Evolutionary conservation across 2,888 invertebrate genomes (phyloP), one percentile per base, ranked within the genome.

Genomic region (Globia sparganii): DNA sequence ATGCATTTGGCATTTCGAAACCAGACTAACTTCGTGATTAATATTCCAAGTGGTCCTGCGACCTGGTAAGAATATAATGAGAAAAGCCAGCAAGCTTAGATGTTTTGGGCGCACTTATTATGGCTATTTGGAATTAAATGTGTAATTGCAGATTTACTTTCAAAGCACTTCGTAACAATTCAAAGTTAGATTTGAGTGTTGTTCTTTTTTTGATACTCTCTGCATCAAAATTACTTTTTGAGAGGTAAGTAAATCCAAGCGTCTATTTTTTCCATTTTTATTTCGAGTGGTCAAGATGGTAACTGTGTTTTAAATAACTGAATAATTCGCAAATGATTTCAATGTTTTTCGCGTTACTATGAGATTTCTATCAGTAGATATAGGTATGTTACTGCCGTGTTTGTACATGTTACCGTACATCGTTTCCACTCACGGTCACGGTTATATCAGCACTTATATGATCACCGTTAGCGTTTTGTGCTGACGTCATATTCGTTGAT

Each of bases 381-480:
- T n/a, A n/a, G n/a, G n/a, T 28, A 77, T 75, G 72, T 78, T 70
- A 75, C 34, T 78, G 58, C 46, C 67, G 71, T 67, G 64, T 74
- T 80, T 80, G 61, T 72, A 68, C 46, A 61, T 76, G 76, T 81
- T 84, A 78, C 78, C 72, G 81, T 85, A 80, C 76, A 75, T 83
- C 74, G 72, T 62, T 61, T 25, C 73, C 40, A 72, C 56, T 77
- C 77, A 80, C 61, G 86, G 86, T 80, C 88, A 83, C 64, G 81
- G 85, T 83, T 88, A 87, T 81, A 88, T 87, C 87, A 88, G 79
- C 81, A 87, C 75, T 86, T 83, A 78, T 72, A 81, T 86, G 83
- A 86, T 86, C 88, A 90, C 92, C 91, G 91, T 91, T 92, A 91
- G 86, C 81, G 75, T 78, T 84, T 81, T 80, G 49, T 83, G 78